phyloP scores from a whole-genome alignment of 2,888 invertebrate species.

The Catocala fraxini region DNA sequence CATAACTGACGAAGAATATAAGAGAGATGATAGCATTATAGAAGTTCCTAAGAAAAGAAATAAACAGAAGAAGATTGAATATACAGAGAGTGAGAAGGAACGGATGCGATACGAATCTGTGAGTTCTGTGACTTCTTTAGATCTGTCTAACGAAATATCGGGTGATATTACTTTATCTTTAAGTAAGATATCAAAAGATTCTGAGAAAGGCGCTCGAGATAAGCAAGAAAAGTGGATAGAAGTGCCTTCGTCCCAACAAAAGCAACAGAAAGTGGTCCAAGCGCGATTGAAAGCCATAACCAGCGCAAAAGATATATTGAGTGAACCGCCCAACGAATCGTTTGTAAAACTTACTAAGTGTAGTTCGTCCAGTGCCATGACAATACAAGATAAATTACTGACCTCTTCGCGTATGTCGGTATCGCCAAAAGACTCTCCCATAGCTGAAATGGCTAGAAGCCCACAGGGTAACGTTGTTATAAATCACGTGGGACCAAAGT shows the following conservation, averaged over 20 bases:
- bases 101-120: conserved; percentile 77
- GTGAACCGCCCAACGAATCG: conserved; percentile 70
- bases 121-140: conserved; percentile 78
- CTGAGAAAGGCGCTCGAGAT: conserved; percentile 61
- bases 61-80: conserved; percentile 81
- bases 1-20: conserved; percentile 83
- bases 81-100: conserved; percentile 79
- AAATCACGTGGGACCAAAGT: conserved; percentile 82
- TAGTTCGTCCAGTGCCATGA: conserved; percentile 64
- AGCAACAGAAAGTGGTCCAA: conserved; percentile 82
- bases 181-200: conserved; percentile 68
- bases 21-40: conserved; percentile 74
- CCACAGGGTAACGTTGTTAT: conserved; percentile 74
- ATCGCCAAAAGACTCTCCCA: conserved; percentile 71
- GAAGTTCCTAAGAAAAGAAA: conserved; percentile 75
- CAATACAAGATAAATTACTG: conserved; percentile 50
- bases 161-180: conserved; percentile 79
- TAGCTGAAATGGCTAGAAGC: conserved; percentile 63
- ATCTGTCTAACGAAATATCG: conserved; percentile 71
- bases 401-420: conserved; percentile 69
- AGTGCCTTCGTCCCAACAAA: conserved; percentile 76
- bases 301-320: conserved; percentile 74
- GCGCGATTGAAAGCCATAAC: conserved; percentile 81
- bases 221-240: conserved; percentile 82
- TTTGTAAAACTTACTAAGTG: conserved; percentile 77